Conservation (phyloP, 2,113 vertebrate species). For the Diadophis punctatus region DNA sequence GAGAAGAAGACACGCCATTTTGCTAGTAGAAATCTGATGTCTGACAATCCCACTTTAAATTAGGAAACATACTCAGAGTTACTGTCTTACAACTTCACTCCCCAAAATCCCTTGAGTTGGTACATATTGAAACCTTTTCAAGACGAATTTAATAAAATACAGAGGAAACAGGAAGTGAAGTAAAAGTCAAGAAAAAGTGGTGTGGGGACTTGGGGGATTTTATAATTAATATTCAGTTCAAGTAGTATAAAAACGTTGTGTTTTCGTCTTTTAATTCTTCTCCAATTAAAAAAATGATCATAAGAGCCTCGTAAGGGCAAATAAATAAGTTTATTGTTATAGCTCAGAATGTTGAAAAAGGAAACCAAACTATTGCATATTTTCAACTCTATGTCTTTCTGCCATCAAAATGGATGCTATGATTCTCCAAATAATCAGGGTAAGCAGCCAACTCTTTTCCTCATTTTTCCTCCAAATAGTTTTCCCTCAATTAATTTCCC, state of each 20-base stretch:
- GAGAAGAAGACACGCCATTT: background rate
- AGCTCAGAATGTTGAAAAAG: background rate
- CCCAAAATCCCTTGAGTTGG: constrained; percentile 2
- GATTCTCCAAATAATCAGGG: background rate
- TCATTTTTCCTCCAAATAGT: background rate
- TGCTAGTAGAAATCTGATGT: background rate
- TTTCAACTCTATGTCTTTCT: background rate
- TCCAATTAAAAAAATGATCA: background rate
- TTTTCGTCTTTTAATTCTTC: constrained; percentile 2
- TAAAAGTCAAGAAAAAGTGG: background rate
- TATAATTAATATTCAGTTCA: background rate
- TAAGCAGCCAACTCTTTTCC: background rate
- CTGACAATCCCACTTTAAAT: background rate
- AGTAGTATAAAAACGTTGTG: background rate
- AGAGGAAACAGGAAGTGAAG: rapidly evolving
- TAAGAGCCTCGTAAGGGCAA: rapidly evolving
- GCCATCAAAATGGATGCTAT: background rate
- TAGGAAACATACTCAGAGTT: background rate
- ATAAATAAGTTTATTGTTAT: background rate
- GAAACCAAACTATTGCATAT: background rate
- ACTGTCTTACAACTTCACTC: background rate
- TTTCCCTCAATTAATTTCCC: background rate
- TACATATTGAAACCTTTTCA: constrained; percentile 9
- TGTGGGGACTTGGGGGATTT: background rate
- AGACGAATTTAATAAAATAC: background rate